Percentiles rank a stretch among this genome's conserved stretches.
Evolutionary conservation across 2,888 invertebrate species (phyloP).

Genomic region (Diarsia rubi): DNA sequence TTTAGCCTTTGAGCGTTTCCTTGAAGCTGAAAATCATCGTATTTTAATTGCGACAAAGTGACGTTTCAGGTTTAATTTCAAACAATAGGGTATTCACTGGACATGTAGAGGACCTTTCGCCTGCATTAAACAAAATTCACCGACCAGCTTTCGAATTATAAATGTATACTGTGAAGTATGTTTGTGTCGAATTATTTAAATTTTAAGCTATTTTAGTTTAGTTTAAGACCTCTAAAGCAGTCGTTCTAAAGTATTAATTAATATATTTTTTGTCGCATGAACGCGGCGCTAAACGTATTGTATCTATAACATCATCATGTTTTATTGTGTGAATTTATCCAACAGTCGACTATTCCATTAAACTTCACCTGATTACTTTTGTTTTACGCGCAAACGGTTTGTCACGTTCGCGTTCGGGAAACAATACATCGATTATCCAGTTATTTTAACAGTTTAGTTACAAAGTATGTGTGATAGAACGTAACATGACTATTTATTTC

Average conservation of each 20-base stretch:
- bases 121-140: background rate
- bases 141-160: background rate
- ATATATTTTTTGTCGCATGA: background rate
- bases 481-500: background rate
- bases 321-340: conserved; percentile 4
- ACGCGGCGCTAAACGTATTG: background rate
- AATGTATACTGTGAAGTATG: background rate
- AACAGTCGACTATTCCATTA: conserved; percentile 13
- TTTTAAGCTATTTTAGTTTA: conserved; percentile 1
- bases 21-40: background rate
- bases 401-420: background rate
- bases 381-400: background rate
- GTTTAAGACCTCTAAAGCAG: background rate
- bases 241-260: background rate
- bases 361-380: conserved; percentile 30
- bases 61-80: background rate
- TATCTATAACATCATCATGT: background rate
- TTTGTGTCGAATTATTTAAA: background rate
- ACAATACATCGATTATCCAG: background rate
- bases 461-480: background rate
- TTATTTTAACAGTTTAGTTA: background rate
- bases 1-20: too few relatives aligned
- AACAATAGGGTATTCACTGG: background rate
- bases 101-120: background rate
- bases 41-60: background rate